Base-by-base conservation (phyloP, 2,888 invertebrate species). In the Meghimatium bilineatum region DNA sequence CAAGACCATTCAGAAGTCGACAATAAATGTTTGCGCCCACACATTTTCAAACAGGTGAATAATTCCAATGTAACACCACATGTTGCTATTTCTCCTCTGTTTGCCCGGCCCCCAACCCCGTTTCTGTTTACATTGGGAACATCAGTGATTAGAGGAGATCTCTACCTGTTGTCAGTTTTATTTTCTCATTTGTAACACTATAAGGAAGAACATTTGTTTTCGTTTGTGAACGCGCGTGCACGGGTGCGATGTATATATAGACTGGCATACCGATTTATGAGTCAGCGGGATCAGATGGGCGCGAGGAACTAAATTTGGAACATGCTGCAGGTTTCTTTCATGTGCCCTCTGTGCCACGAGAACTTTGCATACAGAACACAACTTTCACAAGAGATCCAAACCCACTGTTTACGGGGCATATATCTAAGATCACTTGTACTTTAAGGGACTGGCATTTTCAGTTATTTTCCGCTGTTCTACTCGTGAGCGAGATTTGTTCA, bases 281-380 rank as follows among this genome's bases (percentile, higher is more conserved):
- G 80, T 80, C 80, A 80, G 72, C 71, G n/a, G 67, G 20, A 36
- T 56, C 32, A 71, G 80, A 72, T 80, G 38, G 56, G 80, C 71
- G 49, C 60, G 56, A 56, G 36, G 72, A 56, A 36, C 80, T 80
- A 80, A 72, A 72, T 80, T 80, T 80, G 72, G 80, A 49, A 49
- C 60, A 71, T 8, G 56, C 71, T 69, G 80, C 80, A 80, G 80
- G 80, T 80, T 80, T 80, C 80, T 80, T 80, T 72, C 71, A 52
- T 80, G 36, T 76, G 76, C 32, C 60, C 76, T 20, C 71, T 32
- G 26, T 36, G 36, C 71, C 20, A 12, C 36, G 44, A n/a, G 26
- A 38, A 36, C 71, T 29, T 74, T 49, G 29, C 36, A n/a, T n/a
- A 29, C 44, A 26, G 49, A 29, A 29, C n/a, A 12, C 52, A 49